Percentiles rank a stretch among this genome's conserved stretches.
Conservation (phyloP, 2,113 vertebrate species). For the Columba livia region DNA sequence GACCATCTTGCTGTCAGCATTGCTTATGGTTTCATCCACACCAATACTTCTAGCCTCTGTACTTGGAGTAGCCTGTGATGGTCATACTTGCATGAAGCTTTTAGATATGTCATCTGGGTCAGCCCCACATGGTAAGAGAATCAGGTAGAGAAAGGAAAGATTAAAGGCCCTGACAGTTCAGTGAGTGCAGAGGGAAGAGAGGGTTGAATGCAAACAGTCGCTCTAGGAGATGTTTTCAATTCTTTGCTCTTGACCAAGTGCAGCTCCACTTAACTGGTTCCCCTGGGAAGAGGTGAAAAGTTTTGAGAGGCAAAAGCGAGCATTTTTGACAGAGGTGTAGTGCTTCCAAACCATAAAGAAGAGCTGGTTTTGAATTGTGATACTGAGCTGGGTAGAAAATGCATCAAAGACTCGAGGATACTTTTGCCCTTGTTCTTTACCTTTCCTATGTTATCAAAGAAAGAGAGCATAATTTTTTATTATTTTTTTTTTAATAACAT, state of each 20-base stretch:
- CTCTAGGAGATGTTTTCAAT: background rate
- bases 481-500: background rate
- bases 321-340: background rate
- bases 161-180: background rate
- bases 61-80: background rate
- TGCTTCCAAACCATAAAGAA: background rate
- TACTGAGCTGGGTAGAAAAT: background rate
- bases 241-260: background rate
- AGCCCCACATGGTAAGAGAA: background rate
- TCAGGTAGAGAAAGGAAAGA: background rate
- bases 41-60: background rate
- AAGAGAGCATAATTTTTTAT: background rate
- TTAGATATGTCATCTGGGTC: background rate
- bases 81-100: background rate
- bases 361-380: background rate
- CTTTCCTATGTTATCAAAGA: background rate
- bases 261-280: background rate
- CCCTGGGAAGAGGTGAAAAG: background rate
- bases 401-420: background rate
- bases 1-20: background rate
- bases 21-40: background rate
- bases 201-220: background rate
- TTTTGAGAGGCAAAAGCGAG: background rate
- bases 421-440: background rate
- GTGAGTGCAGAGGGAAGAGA: background rate